Evolutionary conservation across 1,140 invertebrate species (phyloP), one percentile per base, ranked within the genome.

Genomic region (Parasteatoda tepidariorum): DNA sequence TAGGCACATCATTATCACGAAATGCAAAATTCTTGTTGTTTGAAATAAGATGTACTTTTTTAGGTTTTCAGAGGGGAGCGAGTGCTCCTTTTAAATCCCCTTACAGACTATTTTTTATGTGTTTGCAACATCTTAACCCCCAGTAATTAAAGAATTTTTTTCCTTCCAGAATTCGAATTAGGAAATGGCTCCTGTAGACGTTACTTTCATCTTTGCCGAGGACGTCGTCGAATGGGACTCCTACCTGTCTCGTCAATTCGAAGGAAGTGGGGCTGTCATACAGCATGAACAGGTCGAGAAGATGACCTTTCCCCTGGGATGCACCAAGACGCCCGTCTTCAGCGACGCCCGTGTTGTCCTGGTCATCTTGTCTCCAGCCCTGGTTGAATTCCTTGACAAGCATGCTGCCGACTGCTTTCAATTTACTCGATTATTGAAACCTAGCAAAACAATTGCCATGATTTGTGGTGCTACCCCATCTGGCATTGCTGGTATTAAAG

Each of bases 391-490:
- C 41, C 89, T 93, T 18, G 83, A 84, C 30, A 62, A n/a, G 9
- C 87, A 91, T 15, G 92, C 91, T 38, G 91, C 91, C 38, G 89
- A 89, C 0, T 90, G 89, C 66, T 91, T 92, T 26, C 89, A 91
- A 38, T 88, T 94, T 2, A 91, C 92, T 0, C 91, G 91, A 66
- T 89, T 94, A 7, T 90, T 95, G 18, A 90, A 92, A 79, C 88
- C 92, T 2, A 93, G 94, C 24, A 92, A 93, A 85, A 92, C 95
- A 5, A 88, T 96, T 33, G 93, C 93, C 7, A 93, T 96, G 91
- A 90, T 95, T 84, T 89, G 95, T 9, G 94, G 95, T 0, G 93
- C 95, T 3, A 38, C 66, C 34, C 54, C 38, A 22, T 54, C 78
- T 13, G 28, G 15, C 5, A 61, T 82, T 13, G 33, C 31, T 3